Evolutionary conservation across 2,797 vertebrate genomes (phyloP).

Genomic region (Avahi laniger): DNA sequence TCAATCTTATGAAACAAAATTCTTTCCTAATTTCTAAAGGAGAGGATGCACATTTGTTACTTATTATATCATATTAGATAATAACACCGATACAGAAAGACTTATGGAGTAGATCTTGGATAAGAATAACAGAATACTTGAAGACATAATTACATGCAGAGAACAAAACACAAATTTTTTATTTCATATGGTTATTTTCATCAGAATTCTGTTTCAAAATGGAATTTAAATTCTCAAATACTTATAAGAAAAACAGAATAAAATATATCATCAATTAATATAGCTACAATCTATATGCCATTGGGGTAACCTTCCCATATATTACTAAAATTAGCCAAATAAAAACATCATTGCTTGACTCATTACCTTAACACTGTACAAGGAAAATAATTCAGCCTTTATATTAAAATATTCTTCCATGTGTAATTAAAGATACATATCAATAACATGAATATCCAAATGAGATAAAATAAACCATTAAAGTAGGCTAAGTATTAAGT

Average conservation of each 20-base stretch:
- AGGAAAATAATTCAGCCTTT: neutral
- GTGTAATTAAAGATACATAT: neutral
- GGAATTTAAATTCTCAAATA: neutral
- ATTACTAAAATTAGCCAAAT: neutral
- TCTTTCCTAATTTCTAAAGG: constrained; percentile 34
- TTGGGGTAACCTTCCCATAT: neutral
- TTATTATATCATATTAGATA: neutral
- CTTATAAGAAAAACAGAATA: constrained; percentile 15
- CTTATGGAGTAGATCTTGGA: neutral
- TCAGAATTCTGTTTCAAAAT: constrained; percentile 11
- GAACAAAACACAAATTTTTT: neutral
- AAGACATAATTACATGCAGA: constrained; percentile 3
- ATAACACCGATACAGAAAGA: neutral
- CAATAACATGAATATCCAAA: neutral
- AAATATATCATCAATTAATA: neutral
- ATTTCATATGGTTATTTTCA: constrained; percentile 29
- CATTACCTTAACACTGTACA: neutral
- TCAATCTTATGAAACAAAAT: neutral
- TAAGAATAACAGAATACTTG: neutral
- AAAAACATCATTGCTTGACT: neutral
- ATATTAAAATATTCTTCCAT: neutral
- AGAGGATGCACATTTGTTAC: neutral
- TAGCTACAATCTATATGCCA: neutral
- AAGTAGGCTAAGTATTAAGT: neutral
- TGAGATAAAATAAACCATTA: neutral